Evolutionary conservation across 2,113 vertebrate species (phyloP).

Genomic region (Sinocyclocheilus anshuiensis): DNA sequence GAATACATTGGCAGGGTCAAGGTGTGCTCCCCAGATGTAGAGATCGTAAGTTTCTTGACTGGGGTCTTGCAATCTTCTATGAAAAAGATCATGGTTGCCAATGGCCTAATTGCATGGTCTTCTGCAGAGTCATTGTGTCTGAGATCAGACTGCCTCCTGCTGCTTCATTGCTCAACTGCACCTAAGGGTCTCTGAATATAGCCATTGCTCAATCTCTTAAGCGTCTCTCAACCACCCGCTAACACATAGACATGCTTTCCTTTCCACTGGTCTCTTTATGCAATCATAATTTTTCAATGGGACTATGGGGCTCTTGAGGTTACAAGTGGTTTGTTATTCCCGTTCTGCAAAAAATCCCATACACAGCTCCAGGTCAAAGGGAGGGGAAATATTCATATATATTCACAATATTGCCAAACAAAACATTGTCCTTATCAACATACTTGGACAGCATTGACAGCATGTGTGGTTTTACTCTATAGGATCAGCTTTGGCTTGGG

Average conservation of each 20-base stretch:
- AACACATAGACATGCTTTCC: background rate
- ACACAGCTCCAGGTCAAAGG: background rate
- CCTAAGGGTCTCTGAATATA: background rate
- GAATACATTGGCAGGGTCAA: background rate
- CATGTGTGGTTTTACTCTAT: background rate
- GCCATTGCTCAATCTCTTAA: background rate
- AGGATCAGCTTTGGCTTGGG: background rate
- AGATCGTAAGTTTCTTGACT: background rate
- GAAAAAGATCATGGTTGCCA: background rate
- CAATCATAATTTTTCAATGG: background rate
- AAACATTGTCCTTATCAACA: background rate
- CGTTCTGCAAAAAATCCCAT: background rate
- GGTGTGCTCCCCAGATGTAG: background rate
- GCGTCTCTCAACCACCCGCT: background rate
- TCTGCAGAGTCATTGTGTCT: constrained; percentile 13
- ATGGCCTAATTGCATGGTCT: too few relatives aligned
- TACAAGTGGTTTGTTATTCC: background rate
- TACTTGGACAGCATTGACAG: background rate
- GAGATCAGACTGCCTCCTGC: constrained; percentile 45
- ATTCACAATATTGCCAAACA: background rate
- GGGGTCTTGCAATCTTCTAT: background rate
- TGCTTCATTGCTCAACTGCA: constrained; percentile 16
- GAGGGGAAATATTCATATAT: background rate
- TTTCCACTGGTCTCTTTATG: background rate
- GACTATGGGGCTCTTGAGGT: background rate